Conservation (phyloP, 2,797 vertebrate genomes). For the Siniperca scherzeri region DNA sequence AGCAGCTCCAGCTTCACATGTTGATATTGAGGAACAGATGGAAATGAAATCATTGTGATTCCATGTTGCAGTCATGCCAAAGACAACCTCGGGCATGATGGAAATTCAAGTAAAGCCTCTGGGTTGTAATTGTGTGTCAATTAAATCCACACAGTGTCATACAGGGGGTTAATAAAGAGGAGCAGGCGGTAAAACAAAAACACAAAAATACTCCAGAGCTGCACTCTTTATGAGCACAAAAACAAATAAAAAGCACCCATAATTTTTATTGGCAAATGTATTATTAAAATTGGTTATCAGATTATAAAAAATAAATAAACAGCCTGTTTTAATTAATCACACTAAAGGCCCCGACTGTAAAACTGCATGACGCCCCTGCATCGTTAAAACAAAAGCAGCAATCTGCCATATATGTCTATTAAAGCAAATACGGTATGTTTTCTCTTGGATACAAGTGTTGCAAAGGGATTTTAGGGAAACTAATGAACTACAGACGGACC, state of each 20-base stretch:
- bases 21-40: conserved; percentile 86
- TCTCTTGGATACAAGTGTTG: background rate
- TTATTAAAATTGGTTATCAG: background rate
- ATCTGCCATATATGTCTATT: background rate
- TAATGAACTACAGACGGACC: conserved; percentile 39
- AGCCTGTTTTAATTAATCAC: conserved; percentile 29
- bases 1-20: conserved; percentile 75
- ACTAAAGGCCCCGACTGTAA: background rate
- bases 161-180: conserved; percentile 46
- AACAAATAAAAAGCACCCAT: conserved; percentile 10
- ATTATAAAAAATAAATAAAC: conserved; percentile 9
- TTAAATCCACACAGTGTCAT: conserved; percentile 51
- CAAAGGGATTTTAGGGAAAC: conserved; percentile 22
- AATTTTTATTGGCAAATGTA: conserved; percentile 12
- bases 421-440: conserved; percentile 26
- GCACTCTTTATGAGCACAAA: conserved; percentile 16
- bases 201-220: conserved; percentile 7
- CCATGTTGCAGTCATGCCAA: conserved; percentile 74
- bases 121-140: conserved; percentile 52
- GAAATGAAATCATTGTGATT: conserved; percentile 82
- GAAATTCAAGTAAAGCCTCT: conserved; percentile 40
- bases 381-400: background rate
- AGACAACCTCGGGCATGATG: conserved; percentile 69
- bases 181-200: conserved; percentile 31
- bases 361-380: background rate